phyloP scores from a whole-genome alignment of 2,113 vertebrate genomes.

The Ardeotis arabs region DNA sequence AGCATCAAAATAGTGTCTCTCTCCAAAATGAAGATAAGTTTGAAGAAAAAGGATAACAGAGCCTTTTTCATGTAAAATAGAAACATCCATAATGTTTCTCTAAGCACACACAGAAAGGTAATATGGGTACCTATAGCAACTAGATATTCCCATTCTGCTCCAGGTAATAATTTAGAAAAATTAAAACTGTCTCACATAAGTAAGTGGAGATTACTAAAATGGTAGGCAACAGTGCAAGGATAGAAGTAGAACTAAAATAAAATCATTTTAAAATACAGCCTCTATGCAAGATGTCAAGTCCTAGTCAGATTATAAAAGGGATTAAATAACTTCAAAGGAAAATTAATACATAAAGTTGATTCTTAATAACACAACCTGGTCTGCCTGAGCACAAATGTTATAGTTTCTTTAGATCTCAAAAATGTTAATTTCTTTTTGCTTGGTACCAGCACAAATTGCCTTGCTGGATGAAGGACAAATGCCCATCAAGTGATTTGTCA shows the following conservation, averaged over 20 bases:
- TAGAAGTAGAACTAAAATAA: conserved; percentile 7
- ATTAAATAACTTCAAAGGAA: conserved; percentile 68
- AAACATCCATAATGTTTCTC: background rate
- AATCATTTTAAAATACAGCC: background rate
- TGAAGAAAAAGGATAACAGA: background rate
- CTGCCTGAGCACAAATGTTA: background rate
- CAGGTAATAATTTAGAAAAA: conserved; percentile 9
- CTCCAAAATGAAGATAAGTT: background rate
- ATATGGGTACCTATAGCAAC: background rate
- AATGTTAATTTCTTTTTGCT: background rate
- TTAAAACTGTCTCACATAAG: background rate
- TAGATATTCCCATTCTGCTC: background rate
- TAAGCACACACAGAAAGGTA: background rate
- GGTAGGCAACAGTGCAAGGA: background rate
- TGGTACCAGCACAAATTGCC: background rate
- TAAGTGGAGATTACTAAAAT: background rate
- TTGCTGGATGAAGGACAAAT: background rate
- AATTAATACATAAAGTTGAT: conserved; percentile 35
- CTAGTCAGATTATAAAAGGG: conserved; percentile 52
- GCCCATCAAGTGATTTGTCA: background rate
- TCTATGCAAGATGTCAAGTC: conserved; percentile 17
- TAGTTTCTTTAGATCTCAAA: conserved; percentile 15
- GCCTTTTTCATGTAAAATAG: background rate
- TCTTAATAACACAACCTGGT: conserved; percentile 32
- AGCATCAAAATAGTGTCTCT: background rate